phyloP scores from a whole-genome alignment of 2,888 invertebrate species.

The Macrosiphum euphorbiae region DNA sequence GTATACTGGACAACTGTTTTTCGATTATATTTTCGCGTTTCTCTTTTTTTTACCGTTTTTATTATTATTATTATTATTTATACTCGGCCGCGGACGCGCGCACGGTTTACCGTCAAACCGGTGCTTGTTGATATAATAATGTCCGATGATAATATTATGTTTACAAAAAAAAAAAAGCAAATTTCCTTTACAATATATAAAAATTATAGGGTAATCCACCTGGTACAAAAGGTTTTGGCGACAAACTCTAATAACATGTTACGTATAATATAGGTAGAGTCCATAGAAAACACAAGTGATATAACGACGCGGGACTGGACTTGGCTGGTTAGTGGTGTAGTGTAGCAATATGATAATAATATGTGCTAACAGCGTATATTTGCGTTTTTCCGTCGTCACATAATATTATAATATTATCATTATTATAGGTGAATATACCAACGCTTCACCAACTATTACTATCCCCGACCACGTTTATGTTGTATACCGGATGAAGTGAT shows the following conservation, averaged over 20 bases:
- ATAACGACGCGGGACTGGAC: neutral
- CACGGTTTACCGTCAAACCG: neutral
- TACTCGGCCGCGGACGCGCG: neutral
- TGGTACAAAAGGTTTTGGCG: neutral
- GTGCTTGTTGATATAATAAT: neutral
- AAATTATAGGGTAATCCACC: neutral
- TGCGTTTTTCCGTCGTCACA: neutral
- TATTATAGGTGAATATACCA: neutral
- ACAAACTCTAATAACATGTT: neutral
- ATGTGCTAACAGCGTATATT: neutral
- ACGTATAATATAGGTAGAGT: neutral
- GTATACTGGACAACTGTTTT: slow-evolving; percentile 57
- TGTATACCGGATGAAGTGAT: neutral
- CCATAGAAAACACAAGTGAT: neutral
- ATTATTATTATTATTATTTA: neutral
- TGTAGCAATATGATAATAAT: neutral
- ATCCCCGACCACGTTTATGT: neutral
- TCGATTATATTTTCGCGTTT: slow-evolving; percentile 62
- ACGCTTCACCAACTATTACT: neutral
- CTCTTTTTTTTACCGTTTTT: slow-evolving; percentile 60
- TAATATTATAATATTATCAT: neutral
- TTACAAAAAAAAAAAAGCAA: neutral
- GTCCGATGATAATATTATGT: neutral
- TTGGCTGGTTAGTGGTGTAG: neutral
- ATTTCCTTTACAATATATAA: neutral